A percentile compares a stretch with the other conserved stretches of the same genome.
Conservation (phyloP, 1,140 invertebrate species). For the Papilio machaon region DNA sequence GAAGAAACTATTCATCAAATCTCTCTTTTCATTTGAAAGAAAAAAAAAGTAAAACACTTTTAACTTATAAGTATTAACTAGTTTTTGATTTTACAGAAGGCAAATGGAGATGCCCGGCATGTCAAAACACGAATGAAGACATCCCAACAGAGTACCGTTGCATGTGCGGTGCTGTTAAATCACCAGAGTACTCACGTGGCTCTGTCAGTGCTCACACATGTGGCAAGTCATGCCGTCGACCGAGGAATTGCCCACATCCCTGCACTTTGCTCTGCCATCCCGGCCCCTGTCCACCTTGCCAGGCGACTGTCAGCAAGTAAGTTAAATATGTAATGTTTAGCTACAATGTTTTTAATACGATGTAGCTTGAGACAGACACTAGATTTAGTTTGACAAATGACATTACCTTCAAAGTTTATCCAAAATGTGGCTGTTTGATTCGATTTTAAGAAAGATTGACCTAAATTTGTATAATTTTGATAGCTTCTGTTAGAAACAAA, state of each 20-base stretch:
- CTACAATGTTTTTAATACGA: too few relatives aligned
- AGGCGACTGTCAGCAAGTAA: constrained; percentile 82
- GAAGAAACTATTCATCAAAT: not conserved
- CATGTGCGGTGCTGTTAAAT: constrained; percentile 90
- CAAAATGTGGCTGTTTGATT: too few relatives aligned
- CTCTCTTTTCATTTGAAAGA: not conserved
- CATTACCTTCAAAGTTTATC: too few relatives aligned
- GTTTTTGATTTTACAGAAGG: constrained; percentile 80
- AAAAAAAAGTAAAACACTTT: not conserved
- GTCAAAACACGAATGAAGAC: constrained; percentile 87
- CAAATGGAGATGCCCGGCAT: constrained; percentile 96
- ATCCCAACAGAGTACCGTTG: constrained; percentile 90
- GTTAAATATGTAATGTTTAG: constrained; percentile 20
- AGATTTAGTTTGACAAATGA: too few relatives aligned
- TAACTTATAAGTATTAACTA: not conserved
- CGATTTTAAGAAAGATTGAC: too few relatives aligned
- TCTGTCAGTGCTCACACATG: constrained; percentile 92
- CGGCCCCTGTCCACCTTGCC: constrained; percentile 92
- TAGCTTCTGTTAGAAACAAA: too few relatives aligned
- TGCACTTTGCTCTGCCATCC: constrained; percentile 96
- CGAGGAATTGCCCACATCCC: constrained; percentile 88
- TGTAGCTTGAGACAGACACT: too few relatives aligned
- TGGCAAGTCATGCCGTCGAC: constrained; percentile 91
- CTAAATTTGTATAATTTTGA: too few relatives aligned
- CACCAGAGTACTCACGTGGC: constrained; percentile 88